Percentiles rank a stretch among this genome's conserved stretches.
Evolutionary conservation across 2,888 invertebrate species (phyloP).

Genomic region (Venusia cambrica): DNA sequence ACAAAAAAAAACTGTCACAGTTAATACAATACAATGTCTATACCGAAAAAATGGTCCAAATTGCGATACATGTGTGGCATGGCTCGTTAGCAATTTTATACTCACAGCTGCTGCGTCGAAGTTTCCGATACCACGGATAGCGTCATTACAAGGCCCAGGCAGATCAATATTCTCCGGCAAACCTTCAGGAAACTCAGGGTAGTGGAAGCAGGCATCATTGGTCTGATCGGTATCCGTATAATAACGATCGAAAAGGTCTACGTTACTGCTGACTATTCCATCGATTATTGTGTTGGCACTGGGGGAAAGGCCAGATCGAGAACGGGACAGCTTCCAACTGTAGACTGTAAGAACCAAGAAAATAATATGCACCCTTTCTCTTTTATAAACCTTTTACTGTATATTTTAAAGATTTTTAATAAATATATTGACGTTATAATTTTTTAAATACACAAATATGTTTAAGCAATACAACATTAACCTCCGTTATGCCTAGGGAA

Average conservation of each 20-base stretch:
- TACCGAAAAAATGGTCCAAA: too few relatives aligned
- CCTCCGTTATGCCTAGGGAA: too few relatives aligned
- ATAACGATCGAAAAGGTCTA: conserved; percentile 52
- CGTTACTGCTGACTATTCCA: conserved; percentile 38
- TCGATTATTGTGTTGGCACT: conserved; percentile 40
- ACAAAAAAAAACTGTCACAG: too few relatives aligned
- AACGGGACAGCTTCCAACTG: conserved; percentile 64
- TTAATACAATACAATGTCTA: too few relatives aligned
- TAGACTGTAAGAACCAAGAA: conserved; percentile 47
- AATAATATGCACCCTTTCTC: too few relatives aligned
- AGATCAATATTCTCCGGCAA: conserved; percentile 44
- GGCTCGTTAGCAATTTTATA: not conserved
- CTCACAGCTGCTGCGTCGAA: conserved; percentile 47
- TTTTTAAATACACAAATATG: too few relatives aligned
- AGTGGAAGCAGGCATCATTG: conserved; percentile 57
- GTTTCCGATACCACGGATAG: conserved; percentile 45
- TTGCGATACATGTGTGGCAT: too few relatives aligned
- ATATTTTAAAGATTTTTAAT: too few relatives aligned
- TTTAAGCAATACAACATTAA: too few relatives aligned
- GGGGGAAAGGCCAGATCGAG: conserved; percentile 41
- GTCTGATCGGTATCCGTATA: conserved; percentile 50
- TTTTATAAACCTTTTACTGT: too few relatives aligned
- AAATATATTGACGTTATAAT: too few relatives aligned
- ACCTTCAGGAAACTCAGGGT: conserved; percentile 50
- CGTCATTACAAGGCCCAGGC: conserved; percentile 50